Base-by-base conservation (phyloP, 2,888 invertebrate species). In the Zhengitettix transpicula region DNA sequence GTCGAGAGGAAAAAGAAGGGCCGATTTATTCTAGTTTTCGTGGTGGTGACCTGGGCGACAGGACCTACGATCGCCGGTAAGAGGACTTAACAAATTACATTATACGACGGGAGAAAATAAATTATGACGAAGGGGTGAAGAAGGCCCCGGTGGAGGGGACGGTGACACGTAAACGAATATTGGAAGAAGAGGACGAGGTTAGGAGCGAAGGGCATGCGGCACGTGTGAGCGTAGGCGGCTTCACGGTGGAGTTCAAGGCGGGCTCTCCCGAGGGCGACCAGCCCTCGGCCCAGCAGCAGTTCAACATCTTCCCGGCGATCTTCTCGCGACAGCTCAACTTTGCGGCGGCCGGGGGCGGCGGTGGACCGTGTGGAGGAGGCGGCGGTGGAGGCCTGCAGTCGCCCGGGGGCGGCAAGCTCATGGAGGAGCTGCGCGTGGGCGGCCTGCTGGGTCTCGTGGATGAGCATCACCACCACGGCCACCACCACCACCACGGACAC, bases 251-350 rank as follows among this genome's bases (percentile, higher is more conserved):
- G 15, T 59, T 59, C 60, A 57, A 65, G 63, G 59, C 62, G 71
- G 73, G 73, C 68, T 70, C 72, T 70, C 74, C 60, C 62, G 64
- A 59, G 60, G 61, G 64, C 63, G 60, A 47, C 73, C 74, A 74
- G 65, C 75, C 75, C 74, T 47, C 76, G 74, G 75, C 75, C 74
- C 74, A 74, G 76, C 84, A 84, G 42, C 89, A 89, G 77, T 90
- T 90, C 78, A 90, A 90, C 78, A 91, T 91, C 70, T 90, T 91
- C 75, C 90, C 90, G 68, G 90, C 90, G 63, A 90, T 90, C 72
- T 91, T 91, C 75, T 89, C 89, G 77, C 80, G 90, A 65, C 90
- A 91, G 75, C 79, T 91, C 67, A 90, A 90, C 74, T 90, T 90
- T 74, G 83, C 83, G 57, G 80, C 83, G 67, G 75, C 81, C 62